phyloP scores from a whole-genome alignment of 2,113 vertebrate genomes.

The Notiomystis cincta region DNA sequence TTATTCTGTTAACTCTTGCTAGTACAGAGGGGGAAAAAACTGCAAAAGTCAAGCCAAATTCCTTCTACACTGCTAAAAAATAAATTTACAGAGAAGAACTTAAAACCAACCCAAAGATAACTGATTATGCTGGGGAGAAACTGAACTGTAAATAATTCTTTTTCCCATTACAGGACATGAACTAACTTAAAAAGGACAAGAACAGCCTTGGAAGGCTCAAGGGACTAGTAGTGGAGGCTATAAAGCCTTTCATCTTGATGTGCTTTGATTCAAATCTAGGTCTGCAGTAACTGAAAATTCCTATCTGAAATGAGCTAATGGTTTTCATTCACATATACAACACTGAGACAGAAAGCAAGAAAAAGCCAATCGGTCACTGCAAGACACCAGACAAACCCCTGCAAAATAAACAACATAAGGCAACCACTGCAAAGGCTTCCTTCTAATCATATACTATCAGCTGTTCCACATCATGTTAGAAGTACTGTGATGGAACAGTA shows the following conservation, averaged over 20 bases:
- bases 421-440: neutral
- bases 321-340: neutral
- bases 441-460: neutral
- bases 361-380: neutral
- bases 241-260: slow-evolving; percentile 38
- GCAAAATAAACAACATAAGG: neutral
- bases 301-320: neutral
- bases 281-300: slow-evolving; percentile 13
- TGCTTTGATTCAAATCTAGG: slow-evolving; percentile 47
- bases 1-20: slow-evolving; percentile 69
- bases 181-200: slow-evolving; percentile 12
- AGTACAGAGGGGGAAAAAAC: neutral
- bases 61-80: neutral
- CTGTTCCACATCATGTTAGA: neutral
- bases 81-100: neutral
- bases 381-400: neutral
- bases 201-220: slow-evolving; percentile 9
- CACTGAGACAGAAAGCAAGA: neutral
- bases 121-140: neutral
- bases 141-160: slow-evolving; percentile 16
- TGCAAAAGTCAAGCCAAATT: neutral
- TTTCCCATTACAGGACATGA: neutral
- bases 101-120: neutral
- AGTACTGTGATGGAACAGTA: neutral
- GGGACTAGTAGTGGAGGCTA: neutral